Percentiles rank a stretch among this genome's conserved stretches.
Conservation (phyloP, 1,140 invertebrate species). For the Papilio aristodemus region DNA sequence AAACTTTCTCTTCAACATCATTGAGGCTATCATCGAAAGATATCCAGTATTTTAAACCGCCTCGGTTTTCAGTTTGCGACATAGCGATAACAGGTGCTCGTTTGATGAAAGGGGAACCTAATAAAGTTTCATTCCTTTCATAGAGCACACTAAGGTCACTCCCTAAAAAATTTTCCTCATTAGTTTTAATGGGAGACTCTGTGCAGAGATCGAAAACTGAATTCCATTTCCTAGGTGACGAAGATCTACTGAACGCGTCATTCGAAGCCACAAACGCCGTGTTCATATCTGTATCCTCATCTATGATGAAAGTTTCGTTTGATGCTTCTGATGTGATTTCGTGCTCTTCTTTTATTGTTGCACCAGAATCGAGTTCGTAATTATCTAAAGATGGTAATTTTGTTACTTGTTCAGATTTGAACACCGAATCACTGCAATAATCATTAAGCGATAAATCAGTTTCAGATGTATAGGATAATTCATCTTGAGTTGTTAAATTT, state of each 20-base stretch:
- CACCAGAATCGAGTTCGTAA: not conserved
- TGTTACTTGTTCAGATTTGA: not conserved
- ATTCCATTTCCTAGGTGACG: conserved; percentile 40
- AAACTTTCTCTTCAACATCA: conserved; percentile 30
- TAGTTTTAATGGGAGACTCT: conserved; percentile 56
- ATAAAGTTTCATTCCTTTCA: conserved; percentile 56
- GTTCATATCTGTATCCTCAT: conserved; percentile 50
- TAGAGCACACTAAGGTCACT: conserved; percentile 49
- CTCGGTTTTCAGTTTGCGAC: conserved; percentile 64
- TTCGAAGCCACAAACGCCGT: conserved; percentile 56
- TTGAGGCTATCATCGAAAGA: conserved; percentile 64
- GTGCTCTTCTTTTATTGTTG: not conserved
- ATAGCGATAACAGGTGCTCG: conserved; percentile 61
- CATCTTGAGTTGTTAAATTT: not conserved
- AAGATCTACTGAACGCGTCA: conserved; percentile 43
- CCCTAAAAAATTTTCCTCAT: conserved; percentile 37
- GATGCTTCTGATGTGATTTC: not conserved
- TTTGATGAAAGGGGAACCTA: conserved; percentile 61
- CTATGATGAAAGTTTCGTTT: conserved; percentile 50
- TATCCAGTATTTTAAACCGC: conserved; percentile 76
- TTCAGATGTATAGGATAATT: not conserved
- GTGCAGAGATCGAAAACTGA: conserved; percentile 50
- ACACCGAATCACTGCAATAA: not conserved
- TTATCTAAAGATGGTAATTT: not conserved
- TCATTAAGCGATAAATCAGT: not conserved